Percentiles rank a stretch among this genome's conserved stretches.
Conservation (phyloP, 2,888 invertebrate genomes). For the Tachina fera region DNA sequence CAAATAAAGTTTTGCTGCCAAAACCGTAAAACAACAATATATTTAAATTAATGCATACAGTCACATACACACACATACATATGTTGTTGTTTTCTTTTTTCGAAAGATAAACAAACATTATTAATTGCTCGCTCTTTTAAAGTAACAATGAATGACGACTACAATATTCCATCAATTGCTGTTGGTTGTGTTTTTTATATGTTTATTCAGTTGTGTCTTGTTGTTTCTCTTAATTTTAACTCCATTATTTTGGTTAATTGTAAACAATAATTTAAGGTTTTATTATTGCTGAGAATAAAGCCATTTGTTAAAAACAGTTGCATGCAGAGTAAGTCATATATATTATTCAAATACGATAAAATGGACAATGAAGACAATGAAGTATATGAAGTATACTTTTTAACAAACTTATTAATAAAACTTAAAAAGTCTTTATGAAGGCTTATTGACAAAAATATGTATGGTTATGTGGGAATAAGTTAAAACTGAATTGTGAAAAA, state of each 20-base stretch:
- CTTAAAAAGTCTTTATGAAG: too few species aligned
- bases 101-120: background rate
- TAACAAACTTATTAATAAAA: too few species aligned
- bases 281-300: conserved; percentile 3
- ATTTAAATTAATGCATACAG: too few species aligned
- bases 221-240: conserved; percentile 2
- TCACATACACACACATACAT: too few species aligned
- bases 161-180: conserved; percentile 15
- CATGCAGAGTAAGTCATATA: background rate
- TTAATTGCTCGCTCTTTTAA: conserved; percentile 2
- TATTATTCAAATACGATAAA: too few species aligned
- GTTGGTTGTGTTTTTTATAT: background rate
- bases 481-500: too few species aligned
- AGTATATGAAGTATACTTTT: too few species aligned
- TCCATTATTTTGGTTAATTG: conserved; percentile 28
- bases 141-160: background rate
- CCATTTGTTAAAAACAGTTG: background rate
- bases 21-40: too few species aligned
- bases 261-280: conserved; percentile 26
- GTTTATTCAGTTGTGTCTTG: background rate
- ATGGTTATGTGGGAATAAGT: too few species aligned
- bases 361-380: too few species aligned
- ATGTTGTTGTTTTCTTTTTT: background rate
- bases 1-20: background rate
- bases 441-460: too few species aligned